These are phyloP conservation scores for Aphidoletes aphidimyza DNA, from an alignment of 2,888 invertebrate genomes.

Conservation along the genomic window DNA sequence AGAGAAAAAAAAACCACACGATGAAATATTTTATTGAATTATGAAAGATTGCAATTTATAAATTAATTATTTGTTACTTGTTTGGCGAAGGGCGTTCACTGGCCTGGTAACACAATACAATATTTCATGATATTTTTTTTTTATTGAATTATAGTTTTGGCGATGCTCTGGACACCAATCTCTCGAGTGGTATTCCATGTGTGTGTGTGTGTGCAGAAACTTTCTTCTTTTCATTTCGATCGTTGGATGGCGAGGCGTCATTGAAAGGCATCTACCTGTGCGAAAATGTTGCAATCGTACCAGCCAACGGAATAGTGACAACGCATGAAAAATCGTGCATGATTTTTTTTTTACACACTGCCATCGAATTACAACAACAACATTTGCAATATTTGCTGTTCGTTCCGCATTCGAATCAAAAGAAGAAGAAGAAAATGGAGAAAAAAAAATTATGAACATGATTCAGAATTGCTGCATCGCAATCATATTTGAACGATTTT, in stretches of 20 bases:
- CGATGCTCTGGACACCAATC: no score
- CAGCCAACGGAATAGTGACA: conserved; percentile 9
- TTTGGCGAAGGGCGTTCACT: conserved; percentile 48
- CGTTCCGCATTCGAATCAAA: conserved; percentile 3
- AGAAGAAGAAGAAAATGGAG: no score
- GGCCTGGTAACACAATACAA: conserved; percentile 21
- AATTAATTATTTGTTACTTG: conserved; percentile 52
- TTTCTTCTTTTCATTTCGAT: not conserved
- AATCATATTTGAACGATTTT: conserved; percentile 33
- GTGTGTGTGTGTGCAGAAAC: not conserved
- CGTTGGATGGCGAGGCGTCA: not conserved
- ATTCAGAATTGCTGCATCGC: not conserved
- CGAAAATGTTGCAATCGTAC: not conserved
- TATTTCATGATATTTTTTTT: conserved; percentile 32
- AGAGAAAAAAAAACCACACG: not conserved
- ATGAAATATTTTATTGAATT: conserved; percentile 52
- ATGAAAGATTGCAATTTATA: conserved; percentile 34
- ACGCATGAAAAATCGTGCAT: conserved; percentile 19
- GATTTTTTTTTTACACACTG: not conserved
- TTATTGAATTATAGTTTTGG: conserved; percentile 24
- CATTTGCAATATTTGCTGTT: not conserved
- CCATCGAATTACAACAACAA: not conserved
- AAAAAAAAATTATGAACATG: not conserved
- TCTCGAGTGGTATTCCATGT: no score
- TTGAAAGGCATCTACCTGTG: conserved; percentile 51